phyloP scores from a whole-genome alignment of 2,797 vertebrate genomes.

The Apogon hyalosoma region DNA sequence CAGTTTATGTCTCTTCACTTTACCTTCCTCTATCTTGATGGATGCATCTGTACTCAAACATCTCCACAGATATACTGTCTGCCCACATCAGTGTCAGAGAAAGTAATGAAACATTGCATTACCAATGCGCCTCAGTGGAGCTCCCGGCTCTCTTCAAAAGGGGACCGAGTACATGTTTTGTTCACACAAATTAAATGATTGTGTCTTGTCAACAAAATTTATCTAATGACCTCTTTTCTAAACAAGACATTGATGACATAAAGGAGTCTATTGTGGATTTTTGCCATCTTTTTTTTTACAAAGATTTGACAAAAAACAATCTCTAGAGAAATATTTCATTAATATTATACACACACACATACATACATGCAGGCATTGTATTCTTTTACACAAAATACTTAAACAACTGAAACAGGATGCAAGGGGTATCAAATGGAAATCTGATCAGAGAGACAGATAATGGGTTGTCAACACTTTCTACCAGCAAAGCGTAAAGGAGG shows the following conservation, averaged over 20 bases:
- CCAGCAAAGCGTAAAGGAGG: constrained; percentile 5
- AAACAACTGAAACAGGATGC: neutral
- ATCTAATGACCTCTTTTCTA: constrained; percentile 1
- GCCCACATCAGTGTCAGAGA: constrained; percentile 67
- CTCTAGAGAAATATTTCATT: neutral
- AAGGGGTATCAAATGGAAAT: neutral
- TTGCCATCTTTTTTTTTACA: neutral
- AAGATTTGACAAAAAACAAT: neutral
- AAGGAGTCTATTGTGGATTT: neutral
- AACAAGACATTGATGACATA: neutral
- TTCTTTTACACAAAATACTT: constrained; percentile 1
- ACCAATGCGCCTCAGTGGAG: constrained; percentile 39
- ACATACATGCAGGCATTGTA: neutral
- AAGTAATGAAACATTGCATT: constrained; percentile 68
- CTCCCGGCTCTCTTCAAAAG: constrained; percentile 33
- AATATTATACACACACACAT: neutral
- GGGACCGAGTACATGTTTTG: constrained; percentile 7
- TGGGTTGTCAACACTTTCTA: constrained; percentile 4
- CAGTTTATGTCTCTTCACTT: constrained; percentile 35
- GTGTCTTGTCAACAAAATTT: neutral
- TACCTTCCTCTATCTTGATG: constrained; percentile 53
- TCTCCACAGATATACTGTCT: constrained; percentile 70
- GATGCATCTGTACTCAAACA: constrained; percentile 62
- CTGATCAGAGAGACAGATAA: constrained; percentile 1
- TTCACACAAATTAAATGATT: neutral